Conservation (phyloP, 2,797 vertebrate genomes). For the Cirrhinus molitorella region DNA sequence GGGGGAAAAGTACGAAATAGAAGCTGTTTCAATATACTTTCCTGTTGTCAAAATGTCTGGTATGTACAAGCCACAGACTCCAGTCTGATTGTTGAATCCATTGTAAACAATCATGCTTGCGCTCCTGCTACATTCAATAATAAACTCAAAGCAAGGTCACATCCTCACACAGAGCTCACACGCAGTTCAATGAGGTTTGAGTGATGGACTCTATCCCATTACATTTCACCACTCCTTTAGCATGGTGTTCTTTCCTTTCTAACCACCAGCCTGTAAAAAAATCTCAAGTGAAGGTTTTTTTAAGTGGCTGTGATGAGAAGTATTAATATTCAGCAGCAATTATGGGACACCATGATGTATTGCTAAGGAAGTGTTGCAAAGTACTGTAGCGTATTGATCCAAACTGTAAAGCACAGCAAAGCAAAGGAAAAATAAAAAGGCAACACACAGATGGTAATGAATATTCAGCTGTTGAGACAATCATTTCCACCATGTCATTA, state of each 20-base stretch:
- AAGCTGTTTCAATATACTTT: constrained; percentile 80
- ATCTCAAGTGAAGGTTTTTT: neutral
- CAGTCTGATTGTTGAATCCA: constrained; percentile 82
- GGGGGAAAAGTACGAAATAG: constrained; percentile 54
- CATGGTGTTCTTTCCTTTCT: constrained; percentile 9
- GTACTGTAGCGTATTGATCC: neutral
- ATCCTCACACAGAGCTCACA: constrained; percentile 57
- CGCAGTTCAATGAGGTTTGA: constrained; percentile 48
- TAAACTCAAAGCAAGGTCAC: constrained; percentile 64
- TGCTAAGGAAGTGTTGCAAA: neutral
- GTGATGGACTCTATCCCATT: constrained; percentile 37
- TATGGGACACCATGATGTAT: neutral
- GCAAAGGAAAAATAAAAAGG: neutral
- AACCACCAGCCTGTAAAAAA: constrained; percentile 27
- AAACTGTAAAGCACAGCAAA: neutral
- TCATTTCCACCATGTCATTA: neutral
- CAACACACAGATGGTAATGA: neutral
- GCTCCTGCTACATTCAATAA: constrained; percentile 61
- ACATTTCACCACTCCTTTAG: constrained; percentile 40
- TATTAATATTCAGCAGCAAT: constrained; percentile 2
- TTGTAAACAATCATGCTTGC: constrained; percentile 71
- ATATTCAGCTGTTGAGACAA: neutral
- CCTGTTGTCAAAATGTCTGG: constrained; percentile 87
- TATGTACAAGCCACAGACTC: constrained; percentile 86
- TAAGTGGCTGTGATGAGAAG: constrained; percentile 27